Percentiles rank a stretch among this genome's conserved stretches.
Conservation (phyloP, 1,140 invertebrate genomes). For the Caenorhabditis tropicalis region DNA sequence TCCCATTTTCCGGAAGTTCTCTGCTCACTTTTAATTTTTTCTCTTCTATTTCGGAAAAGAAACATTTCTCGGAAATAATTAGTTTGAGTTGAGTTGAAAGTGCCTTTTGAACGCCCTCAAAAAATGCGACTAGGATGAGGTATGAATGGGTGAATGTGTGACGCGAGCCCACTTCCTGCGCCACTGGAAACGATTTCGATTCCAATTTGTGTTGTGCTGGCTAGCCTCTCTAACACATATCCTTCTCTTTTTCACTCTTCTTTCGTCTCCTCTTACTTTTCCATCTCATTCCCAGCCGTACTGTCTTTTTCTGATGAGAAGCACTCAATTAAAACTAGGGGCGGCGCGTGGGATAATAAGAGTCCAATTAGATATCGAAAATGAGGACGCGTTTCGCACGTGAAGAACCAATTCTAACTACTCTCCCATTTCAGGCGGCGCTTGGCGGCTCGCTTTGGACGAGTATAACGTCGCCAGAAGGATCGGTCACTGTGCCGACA, state of each 20-base stretch:
- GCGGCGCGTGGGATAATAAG: conserved; percentile 31
- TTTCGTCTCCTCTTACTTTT: background rate
- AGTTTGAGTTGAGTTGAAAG: background rate
- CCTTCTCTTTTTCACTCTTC: background rate
- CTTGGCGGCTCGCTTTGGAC: conserved; percentile 41
- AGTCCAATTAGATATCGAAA: conserved; percentile 1
- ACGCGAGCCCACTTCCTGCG: conserved; percentile 30
- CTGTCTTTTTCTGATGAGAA: background rate
- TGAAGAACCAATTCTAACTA: background rate
- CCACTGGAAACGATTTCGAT: conserved; percentile 29
- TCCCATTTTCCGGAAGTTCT: background rate
- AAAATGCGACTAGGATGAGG: background rate
- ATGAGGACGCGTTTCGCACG: background rate
- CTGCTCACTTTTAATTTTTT: background rate
- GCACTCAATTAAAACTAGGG: background rate
- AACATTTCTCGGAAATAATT: conserved; percentile 10
- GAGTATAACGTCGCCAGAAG: conserved; percentile 16
- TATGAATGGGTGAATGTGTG: conserved; percentile 30
- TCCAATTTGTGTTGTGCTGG: conserved; percentile 11
- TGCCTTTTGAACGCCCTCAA: background rate
- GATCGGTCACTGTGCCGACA: conserved; percentile 6
- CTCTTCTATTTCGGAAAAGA: background rate
- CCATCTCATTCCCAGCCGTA: background rate
- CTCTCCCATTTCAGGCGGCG: conserved; percentile 11
- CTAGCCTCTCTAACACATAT: background rate